Conservation (phyloP, 2,888 invertebrate species). For the Eupithecia pulchellata region DNA sequence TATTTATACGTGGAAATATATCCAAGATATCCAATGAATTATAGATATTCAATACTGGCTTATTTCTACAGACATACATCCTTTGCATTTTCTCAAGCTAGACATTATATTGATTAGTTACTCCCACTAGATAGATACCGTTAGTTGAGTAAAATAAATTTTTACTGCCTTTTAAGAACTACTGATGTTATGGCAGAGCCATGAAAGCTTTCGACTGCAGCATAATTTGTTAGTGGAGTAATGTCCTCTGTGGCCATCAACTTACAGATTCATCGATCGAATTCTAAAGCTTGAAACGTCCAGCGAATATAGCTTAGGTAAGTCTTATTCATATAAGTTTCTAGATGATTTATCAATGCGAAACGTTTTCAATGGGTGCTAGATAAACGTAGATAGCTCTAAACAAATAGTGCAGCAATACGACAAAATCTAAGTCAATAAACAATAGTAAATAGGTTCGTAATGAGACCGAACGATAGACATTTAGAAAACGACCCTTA, state of each 20-base stretch:
- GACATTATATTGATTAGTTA: background rate
- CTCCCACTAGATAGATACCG: background rate
- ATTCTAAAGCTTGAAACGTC: background rate
- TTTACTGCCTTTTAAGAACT: background rate
- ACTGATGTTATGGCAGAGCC: background rate
- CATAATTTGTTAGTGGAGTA: background rate
- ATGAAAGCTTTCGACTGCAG: background rate
- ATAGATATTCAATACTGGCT: slow-evolving; percentile 31
- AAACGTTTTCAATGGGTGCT: background rate
- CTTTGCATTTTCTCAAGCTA: slow-evolving; percentile 24
- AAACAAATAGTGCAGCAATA: background rate
- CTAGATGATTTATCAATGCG: background rate
- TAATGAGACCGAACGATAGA: slow-evolving; percentile 30
- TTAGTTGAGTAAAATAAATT: background rate
- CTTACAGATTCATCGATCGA: background rate
- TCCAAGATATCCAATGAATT: slow-evolving; percentile 26
- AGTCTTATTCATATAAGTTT: background rate
- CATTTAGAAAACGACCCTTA: slow-evolving; percentile 29
- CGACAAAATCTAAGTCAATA: slow-evolving; percentile 18
- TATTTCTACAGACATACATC: slow-evolving; percentile 33
- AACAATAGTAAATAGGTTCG: slow-evolving; percentile 22
- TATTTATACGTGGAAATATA: slow-evolving; percentile 16
- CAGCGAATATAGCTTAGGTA: background rate
- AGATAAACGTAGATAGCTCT: background rate
- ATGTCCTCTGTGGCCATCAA: background rate